Evolutionary conservation across 1,140 invertebrate genomes (phyloP), one percentile per base, ranked within the genome.

Genomic region (Brachionus manjavacas): DNA sequence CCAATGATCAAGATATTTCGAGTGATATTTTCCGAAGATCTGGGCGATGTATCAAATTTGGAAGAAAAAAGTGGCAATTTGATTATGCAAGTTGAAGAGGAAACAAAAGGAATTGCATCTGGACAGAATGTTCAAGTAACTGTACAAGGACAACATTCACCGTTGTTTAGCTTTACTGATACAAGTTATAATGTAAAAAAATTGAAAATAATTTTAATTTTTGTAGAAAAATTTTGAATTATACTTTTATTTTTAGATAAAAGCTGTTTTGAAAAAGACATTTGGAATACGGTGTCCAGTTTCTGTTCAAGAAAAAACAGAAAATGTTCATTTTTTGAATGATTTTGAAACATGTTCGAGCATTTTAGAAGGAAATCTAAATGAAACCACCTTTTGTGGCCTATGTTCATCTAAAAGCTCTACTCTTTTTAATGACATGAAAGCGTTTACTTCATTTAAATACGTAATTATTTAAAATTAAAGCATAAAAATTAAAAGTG

Each of bases 211-310:
- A n/a, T n/a, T n/a, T n/a, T n/a, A n/a, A n/a, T n/a, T n/a, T n/a
- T n/a, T n/a, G n/a, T n/a, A 43, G 28, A 35, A 28, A 12, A 23
- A 25, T 14, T 28, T 12, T 49, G 4, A 28, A 2, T 52, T 2
- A 68, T 14, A 68, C 31, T 28, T 28, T 64, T 81, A 31, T 35
- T 14, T 23, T 12, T 66, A 46, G 60, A 46, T 83, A 8, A 70
- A 68, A 46, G 12, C 20, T 7, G 8, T 14, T 20, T 14, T 83
- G 6, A 55, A 25, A 23, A 28, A 72, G n/a, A 35, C 60, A 28
- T 83, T 83, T 43, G 60, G 81, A 14, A 83, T 83, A 20, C 31
- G 35, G 16, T 83, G 81, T 83, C 81, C 81, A 70, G 14, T 55
- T 11, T 83, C 81, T 12, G 31, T 83, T n/a, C 6, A 7, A 16